Conservation (phyloP, 2,113 vertebrate genomes). For the Pteropus alecto region DNA sequence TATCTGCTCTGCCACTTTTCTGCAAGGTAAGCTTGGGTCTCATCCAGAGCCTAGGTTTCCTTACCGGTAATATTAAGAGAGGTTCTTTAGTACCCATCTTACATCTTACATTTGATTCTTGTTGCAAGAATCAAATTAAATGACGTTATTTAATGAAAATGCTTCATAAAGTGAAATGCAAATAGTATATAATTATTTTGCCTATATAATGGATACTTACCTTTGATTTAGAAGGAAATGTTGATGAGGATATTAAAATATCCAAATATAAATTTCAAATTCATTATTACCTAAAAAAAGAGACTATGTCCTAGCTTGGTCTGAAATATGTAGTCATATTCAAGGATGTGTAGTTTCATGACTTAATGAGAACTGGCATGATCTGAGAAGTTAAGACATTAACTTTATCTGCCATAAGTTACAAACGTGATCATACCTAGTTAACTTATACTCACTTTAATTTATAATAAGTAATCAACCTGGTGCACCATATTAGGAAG, state of each 20-base stretch:
- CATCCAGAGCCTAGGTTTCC: neutral
- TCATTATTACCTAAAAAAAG: constrained; percentile 15
- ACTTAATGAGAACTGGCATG: neutral
- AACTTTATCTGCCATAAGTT: neutral
- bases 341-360: neutral
- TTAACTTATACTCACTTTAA: neutral
- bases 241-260: neutral
- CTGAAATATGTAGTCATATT: neutral
- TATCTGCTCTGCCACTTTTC: neutral
- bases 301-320: neutral
- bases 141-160: neutral
- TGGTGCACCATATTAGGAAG: neutral
- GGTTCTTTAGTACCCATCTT: neutral
- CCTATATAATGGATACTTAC: neutral
- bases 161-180: constrained; percentile 5
- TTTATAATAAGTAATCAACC: neutral
- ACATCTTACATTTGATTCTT: neutral
- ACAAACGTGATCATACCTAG: neutral
- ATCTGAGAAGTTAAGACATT: neutral
- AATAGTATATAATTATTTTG: neutral
- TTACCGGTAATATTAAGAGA: constrained; percentile 12
- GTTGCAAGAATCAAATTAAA: neutral
- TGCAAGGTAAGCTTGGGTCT: neutral
- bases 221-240: constrained; percentile 19
- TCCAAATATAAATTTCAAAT: neutral